phyloP scores from a whole-genome alignment of 2,888 invertebrate genomes.

The Chaetoderma sp. region DNA sequence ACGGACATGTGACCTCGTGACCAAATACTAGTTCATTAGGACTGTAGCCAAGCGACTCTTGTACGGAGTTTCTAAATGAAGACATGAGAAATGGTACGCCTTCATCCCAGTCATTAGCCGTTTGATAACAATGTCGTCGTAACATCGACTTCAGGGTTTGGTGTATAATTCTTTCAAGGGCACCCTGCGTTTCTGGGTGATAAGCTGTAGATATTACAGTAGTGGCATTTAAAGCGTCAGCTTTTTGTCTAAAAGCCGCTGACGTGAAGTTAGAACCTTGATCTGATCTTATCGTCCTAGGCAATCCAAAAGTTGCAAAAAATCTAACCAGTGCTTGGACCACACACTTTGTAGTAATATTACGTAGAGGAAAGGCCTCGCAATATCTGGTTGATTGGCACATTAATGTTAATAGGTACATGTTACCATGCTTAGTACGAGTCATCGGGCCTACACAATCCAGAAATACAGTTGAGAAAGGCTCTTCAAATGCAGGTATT shows the following conservation, averaged over 20 bases:
- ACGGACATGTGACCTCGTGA: too few species aligned
- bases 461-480: conserved; percentile 13
- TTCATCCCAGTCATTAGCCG: too few species aligned
- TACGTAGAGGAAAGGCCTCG: conserved; percentile 14
- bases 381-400: conserved; percentile 11
- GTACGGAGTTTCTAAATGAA: too few species aligned
- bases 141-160: too few species aligned
- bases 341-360: conserved; percentile 1
- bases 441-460: conserved; percentile 27
- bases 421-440: conserved; percentile 9
- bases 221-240: conserved; percentile 1
- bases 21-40: too few species aligned
- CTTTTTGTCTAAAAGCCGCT: conserved; percentile 7
- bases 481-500: conserved; percentile 18
- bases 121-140: too few species aligned
- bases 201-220: conserved; percentile 17
- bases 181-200: conserved; percentile 21
- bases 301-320: conserved; percentile 10
- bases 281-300: conserved; percentile 11
- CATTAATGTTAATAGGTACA: conserved; percentile 22
- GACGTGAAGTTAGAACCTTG: conserved; percentile 19
- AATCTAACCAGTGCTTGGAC: not conserved
- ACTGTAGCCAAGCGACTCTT: too few species aligned
- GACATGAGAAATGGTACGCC: too few species aligned
- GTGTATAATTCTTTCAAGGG: too few species aligned